Conservation (phyloP, 2,797 vertebrate genomes). For the Fundulus diaphanus region DNA sequence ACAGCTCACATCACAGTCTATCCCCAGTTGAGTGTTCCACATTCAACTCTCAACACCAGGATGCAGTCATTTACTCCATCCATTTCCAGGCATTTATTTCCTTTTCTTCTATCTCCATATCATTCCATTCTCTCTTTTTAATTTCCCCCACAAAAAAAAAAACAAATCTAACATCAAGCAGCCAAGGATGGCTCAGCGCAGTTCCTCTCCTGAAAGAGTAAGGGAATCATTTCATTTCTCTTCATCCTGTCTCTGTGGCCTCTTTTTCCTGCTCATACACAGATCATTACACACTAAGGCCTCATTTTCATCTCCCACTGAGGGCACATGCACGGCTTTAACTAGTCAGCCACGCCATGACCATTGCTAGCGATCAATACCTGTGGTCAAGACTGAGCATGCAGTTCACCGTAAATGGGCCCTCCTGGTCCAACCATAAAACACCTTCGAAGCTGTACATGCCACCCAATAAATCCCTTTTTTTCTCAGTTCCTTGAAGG, state of each 20-base stretch:
- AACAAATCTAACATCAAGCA: slow-evolving; percentile 79
- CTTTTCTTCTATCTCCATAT: slow-evolving; percentile 49
- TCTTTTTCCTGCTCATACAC: slow-evolving; percentile 78
- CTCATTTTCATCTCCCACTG: slow-evolving; percentile 82
- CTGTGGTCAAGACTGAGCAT: slow-evolving; percentile 76
- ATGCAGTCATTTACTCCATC: slow-evolving; percentile 80
- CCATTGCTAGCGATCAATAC: slow-evolving; percentile 79
- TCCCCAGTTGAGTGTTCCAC: slow-evolving; percentile 75
- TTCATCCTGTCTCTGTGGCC: slow-evolving; percentile 74
- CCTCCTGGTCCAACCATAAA: slow-evolving; percentile 82
- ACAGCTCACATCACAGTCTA: slow-evolving; percentile 66
- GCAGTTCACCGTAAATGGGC: slow-evolving; percentile 78
- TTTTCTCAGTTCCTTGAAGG: slow-evolving; percentile 35
- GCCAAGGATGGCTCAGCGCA: slow-evolving; percentile 70
- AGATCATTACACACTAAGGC: slow-evolving; percentile 85
- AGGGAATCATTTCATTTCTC: slow-evolving; percentile 81
- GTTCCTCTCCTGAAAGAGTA: slow-evolving; percentile 74
- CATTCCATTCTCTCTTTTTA: slow-evolving; percentile 69
- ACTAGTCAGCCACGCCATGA: slow-evolving; percentile 73
- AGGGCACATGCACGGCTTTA: slow-evolving; percentile 77
- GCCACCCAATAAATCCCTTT: slow-evolving; percentile 74
- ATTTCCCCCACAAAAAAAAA: slow-evolving; percentile 78
- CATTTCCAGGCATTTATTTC: slow-evolving; percentile 76
- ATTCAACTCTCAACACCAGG: slow-evolving; percentile 73
- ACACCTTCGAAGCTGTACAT: slow-evolving; percentile 75